Conservation (phyloP, 2,888 invertebrate species). For the Emmelina monodactyla region DNA sequence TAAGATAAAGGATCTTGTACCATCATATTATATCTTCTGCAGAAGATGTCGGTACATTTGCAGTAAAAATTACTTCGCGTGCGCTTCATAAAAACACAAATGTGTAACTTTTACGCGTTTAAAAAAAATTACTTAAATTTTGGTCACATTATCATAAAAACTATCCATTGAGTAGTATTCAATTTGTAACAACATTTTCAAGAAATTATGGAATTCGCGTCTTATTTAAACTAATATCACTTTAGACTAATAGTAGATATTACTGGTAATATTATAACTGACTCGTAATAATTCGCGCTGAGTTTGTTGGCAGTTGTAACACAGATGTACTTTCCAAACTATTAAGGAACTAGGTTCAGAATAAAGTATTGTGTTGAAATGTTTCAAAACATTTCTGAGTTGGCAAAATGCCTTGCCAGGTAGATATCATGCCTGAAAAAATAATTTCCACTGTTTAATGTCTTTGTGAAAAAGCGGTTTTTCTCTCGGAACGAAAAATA, state of each 20-base stretch:
- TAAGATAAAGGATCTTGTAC: conserved; percentile 33
- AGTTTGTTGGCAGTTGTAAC: conserved; percentile 37
- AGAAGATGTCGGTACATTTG: too few species aligned
- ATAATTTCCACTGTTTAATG: not conserved
- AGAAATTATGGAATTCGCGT: too few species aligned
- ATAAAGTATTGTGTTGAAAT: conserved; percentile 15
- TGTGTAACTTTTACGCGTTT: too few species aligned
- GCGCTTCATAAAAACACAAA: too few species aligned
- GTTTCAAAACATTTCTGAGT: conserved; percentile 24
- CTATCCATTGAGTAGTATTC: too few species aligned
- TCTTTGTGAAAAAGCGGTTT: not conserved
- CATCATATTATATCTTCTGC: too few species aligned
- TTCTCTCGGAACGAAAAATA: too few species aligned
- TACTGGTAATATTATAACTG: conserved; percentile 29
- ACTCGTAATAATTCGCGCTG: conserved; percentile 34
- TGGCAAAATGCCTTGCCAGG: not conserved
- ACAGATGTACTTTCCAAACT: conserved; percentile 21
- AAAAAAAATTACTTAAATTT: too few species aligned
- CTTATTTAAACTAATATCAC: conserved; percentile 20
- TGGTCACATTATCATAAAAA: too few species aligned
- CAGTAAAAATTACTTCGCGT: too few species aligned
- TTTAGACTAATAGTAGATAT: conserved; percentile 29
- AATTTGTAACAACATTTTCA: too few species aligned
- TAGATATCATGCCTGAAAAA: not conserved
- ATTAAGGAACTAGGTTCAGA: conserved; percentile 23